phyloP scores from a whole-genome alignment of 1,140 invertebrate species.

The Drosophila ironensis region DNA sequence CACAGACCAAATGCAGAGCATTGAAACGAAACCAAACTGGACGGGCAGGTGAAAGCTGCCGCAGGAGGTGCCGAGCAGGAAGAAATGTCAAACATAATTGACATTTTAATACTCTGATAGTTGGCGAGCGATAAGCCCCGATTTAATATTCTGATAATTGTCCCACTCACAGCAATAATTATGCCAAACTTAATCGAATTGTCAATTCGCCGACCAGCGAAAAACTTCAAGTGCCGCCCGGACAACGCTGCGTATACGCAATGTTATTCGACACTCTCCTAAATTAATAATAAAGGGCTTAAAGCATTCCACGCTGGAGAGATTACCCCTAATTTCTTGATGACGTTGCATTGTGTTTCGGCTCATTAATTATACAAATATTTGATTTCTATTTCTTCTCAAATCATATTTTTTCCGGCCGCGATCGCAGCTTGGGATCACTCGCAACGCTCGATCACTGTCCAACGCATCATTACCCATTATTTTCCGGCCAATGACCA shows the following conservation, averaged over 20 bases:
- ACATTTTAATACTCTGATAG: constrained; percentile 79
- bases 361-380: constrained; percentile 6
- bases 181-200: constrained; percentile 75
- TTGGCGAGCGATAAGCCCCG: constrained; percentile 63
- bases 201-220: constrained; percentile 43
- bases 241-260: constrained; percentile 37
- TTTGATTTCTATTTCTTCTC: background rate
- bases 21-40: constrained; percentile 27
- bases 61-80: constrained; percentile 2
- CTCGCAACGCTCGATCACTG: constrained; percentile 17
- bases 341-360: background rate
- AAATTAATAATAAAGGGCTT: background rate
- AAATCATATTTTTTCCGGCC: background rate
- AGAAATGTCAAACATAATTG: constrained; percentile 63
- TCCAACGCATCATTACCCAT: constrained; percentile 11
- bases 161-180: constrained; percentile 46
- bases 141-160: constrained; percentile 81
- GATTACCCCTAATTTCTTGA: background rate
- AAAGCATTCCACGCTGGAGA: background rate
- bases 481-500: constrained; percentile 3
- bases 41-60: background rate
- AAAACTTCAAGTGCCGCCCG: constrained; percentile 4
- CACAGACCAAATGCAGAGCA: constrained; percentile 24
- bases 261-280: constrained; percentile 9
- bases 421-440: constrained; percentile 14